Conservation (phyloP, 2,888 invertebrate species). For the Harmothoe impar region DNA sequence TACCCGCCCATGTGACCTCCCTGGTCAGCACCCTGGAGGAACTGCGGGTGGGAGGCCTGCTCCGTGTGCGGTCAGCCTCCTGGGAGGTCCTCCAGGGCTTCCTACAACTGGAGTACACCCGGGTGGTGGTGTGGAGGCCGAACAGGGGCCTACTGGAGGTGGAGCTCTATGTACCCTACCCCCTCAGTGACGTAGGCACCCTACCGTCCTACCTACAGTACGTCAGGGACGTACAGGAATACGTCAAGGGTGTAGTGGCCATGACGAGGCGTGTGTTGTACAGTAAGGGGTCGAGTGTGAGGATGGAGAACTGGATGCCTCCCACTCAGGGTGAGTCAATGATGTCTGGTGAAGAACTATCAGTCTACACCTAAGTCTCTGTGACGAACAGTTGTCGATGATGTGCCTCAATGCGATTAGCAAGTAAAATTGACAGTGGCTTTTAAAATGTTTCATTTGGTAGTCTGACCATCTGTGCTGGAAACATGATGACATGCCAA, state of each 20-base stretch:
- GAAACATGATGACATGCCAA: too few species aligned
- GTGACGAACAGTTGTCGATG: too few species aligned
- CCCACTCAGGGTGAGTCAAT: constrained; percentile 68
- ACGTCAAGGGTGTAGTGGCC: background rate
- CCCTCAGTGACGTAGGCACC: constrained; percentile 82
- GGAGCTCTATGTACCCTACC: constrained; percentile 66
- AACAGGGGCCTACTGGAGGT: constrained; percentile 77
- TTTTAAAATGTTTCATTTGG: too few species aligned
- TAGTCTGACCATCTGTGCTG: too few species aligned
- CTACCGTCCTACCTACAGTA: background rate
- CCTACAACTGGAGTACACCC: constrained; percentile 76
- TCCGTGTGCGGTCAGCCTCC: background rate
- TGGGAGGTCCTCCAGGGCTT: constrained; percentile 71
- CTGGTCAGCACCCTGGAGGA: background rate
- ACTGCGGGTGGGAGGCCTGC: background rate
- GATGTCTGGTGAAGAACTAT: too few species aligned
- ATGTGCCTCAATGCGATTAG: too few species aligned
- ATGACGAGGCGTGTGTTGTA: constrained; percentile 89
- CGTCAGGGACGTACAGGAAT: background rate
- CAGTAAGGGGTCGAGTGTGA: constrained; percentile 88
- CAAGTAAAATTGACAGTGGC: too few species aligned
- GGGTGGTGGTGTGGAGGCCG: constrained; percentile 78
- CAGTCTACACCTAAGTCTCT: too few species aligned
- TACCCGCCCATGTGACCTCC: background rate
- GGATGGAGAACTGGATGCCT: constrained; percentile 91